Conservation (phyloP, 2,888 invertebrate species). For the Encarsia formosa region DNA sequence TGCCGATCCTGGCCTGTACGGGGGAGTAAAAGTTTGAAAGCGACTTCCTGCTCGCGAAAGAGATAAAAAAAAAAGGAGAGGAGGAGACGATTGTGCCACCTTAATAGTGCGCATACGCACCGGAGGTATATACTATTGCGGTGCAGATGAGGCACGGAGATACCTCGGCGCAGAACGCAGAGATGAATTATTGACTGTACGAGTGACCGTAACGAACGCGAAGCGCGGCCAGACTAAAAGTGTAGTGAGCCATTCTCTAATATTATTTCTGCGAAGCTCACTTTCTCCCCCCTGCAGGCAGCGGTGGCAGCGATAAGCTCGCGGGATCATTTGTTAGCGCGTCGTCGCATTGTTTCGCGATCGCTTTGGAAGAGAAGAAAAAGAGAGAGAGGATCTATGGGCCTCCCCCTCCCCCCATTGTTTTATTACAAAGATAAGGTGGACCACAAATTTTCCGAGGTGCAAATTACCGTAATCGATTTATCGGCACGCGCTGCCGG, state of each 20-base stretch:
- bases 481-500: slow-evolving; percentile 31
- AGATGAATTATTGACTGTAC: too few species aligned
- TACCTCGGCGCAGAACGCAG: too few species aligned
- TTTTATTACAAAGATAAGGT: neutral
- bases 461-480: slow-evolving; percentile 38
- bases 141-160: too few species aligned
- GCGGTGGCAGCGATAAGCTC: slow-evolving; percentile 37
- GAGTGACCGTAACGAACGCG: neutral
- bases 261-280: too few species aligned
- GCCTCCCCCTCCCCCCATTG: slow-evolving; percentile 23
- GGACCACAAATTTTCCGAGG: neutral
- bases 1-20: too few species aligned
- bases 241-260: neutral
- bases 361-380: too few species aligned
- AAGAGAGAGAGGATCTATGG: slow-evolving; percentile 45
- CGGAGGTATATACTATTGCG: too few species aligned
- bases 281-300: neutral
- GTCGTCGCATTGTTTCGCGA: slow-evolving; percentile 46
- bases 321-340: slow-evolving; percentile 48
- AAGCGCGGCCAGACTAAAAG: neutral
- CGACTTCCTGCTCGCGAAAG: too few species aligned
- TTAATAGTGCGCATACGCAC: too few species aligned
- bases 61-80: too few species aligned
- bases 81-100: too few species aligned
- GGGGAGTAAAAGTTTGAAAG: too few species aligned